Evolutionary conservation across 2,797 vertebrate genomes (phyloP).

Genomic region (Craterocephalus amniculus): DNA sequence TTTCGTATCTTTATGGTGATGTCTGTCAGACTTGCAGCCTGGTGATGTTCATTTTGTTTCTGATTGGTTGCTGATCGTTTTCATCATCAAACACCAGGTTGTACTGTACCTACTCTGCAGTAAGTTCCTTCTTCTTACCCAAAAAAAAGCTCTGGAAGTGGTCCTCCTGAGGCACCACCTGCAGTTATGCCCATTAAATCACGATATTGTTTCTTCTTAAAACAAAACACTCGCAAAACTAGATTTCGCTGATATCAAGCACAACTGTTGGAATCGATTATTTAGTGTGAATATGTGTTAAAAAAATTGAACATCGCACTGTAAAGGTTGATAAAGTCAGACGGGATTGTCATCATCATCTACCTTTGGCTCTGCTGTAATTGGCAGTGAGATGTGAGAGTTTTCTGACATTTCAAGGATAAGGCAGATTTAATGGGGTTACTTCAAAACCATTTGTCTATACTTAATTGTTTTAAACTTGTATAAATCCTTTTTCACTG

Average conservation of each 20-base stretch:
- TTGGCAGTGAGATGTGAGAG: background rate
- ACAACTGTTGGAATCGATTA: background rate
- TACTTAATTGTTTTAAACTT: background rate
- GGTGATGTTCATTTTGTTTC: no score
- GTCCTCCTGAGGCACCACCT: background rate
- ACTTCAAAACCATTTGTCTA: background rate
- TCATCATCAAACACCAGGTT: background rate
- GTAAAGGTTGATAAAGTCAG: background rate
- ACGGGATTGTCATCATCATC: background rate
- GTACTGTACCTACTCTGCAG: background rate
- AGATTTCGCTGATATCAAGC: background rate
- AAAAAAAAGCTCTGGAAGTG: no score
- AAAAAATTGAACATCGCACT: background rate
- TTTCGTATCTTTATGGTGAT: background rate
- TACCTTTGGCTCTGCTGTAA: background rate
- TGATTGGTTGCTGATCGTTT: no score
- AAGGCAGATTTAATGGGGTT: background rate
- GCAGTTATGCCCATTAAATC: background rate
- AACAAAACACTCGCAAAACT: background rate
- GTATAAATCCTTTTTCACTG: background rate
- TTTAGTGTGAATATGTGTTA: background rate
- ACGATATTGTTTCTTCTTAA: background rate
- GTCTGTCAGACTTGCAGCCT: no score
- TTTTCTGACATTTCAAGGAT: background rate
- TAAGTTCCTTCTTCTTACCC: background rate